Base-by-base conservation (phyloP, 2,113 vertebrate species). In the Butastur rufipennis region DNA sequence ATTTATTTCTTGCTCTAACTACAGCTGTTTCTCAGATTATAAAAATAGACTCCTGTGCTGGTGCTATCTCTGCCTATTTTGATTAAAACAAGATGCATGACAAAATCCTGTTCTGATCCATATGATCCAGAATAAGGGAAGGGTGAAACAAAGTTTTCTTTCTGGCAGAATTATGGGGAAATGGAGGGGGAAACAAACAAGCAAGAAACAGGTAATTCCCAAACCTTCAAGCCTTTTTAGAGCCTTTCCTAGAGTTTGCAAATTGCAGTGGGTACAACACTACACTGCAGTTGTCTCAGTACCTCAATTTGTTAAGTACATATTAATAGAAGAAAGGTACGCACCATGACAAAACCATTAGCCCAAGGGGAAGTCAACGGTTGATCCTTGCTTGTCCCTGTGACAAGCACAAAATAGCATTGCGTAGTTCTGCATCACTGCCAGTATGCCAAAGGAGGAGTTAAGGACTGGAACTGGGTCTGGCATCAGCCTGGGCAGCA, bases 1-100 rank as follows among this genome's bases (percentile, higher is more conserved):
- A 11, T 79, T 93, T 91, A 68, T 90, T 97, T 95, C 81, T 95
- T 91, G 71, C 53, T 90, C 82, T 88, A 92, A 42, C 59, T 79
- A 82, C 78, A 95, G 84, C 92, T 95, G 92, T 97, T 95, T 96
- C 70, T 97, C 91, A 93, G 70, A 92, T 74, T 66, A 86, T 86
- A 95, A 95, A 96, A 96, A 93, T 65, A 94, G 88, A 26, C 19
- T 95, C 34, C 61, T n/a, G 16, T 95, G 52, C 38, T 88, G 42
- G 50, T 88, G 80, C 80, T 96, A 4, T 88, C 20, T 2, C 55
- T 87, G 68, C 40, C 40, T 81, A 6, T 81, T 89, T 86, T 89
- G 56, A 95, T 90, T 66, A 81, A 85, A 95, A 68, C 26, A 78
- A 95, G 48, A 65, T 59, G 77, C 31, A 34, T 4, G 3, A 52